Percentiles rank a stretch among this genome's conserved stretches.
Conservation (phyloP, 2,888 invertebrate genomes). For the Hirtodrosophila confusa region DNA sequence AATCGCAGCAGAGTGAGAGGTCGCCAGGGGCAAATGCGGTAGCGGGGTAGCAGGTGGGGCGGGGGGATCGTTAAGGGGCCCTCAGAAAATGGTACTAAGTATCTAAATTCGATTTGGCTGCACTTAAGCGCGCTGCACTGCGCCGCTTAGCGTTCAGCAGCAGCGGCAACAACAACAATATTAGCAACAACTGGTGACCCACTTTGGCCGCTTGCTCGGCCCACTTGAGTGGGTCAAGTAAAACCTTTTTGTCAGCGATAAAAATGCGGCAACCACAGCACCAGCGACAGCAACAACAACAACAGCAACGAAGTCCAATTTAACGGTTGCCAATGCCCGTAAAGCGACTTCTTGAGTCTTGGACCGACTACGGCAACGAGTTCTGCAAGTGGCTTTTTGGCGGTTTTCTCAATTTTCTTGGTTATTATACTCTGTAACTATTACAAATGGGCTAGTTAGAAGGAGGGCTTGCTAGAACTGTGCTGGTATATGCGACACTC, state of each 20-base stretch:
- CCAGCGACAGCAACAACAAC: conserved; percentile 9
- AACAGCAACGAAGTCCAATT: conserved; percentile 61
- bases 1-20: conserved; percentile 64
- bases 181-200: conserved; percentile 44
- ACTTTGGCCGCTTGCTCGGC: conserved; percentile 46
- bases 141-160: conserved; percentile 30
- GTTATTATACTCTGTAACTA: conserved; percentile 7
- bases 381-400: conserved; percentile 48
- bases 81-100: conserved; percentile 58
- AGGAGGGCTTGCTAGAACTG: neutral
- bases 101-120: conserved; percentile 73
- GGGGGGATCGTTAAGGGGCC: conserved; percentile 18
- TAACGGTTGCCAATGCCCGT: conserved; percentile 66
- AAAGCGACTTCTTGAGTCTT: conserved; percentile 53
- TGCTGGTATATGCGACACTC: no score
- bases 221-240: conserved; percentile 75
- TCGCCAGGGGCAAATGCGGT: conserved; percentile 7
- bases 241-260: conserved; percentile 77
- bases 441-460: neutral
- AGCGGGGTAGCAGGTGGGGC: no score
- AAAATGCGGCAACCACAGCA: conserved; percentile 42
- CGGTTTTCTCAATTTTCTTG: conserved; percentile 20
- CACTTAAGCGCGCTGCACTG: conserved; percentile 57
- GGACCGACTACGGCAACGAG: conserved; percentile 39
- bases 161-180: conserved; percentile 17